Conservation (phyloP, 2,113 vertebrate species). For the Sinocyclocheilus grahami region DNA sequence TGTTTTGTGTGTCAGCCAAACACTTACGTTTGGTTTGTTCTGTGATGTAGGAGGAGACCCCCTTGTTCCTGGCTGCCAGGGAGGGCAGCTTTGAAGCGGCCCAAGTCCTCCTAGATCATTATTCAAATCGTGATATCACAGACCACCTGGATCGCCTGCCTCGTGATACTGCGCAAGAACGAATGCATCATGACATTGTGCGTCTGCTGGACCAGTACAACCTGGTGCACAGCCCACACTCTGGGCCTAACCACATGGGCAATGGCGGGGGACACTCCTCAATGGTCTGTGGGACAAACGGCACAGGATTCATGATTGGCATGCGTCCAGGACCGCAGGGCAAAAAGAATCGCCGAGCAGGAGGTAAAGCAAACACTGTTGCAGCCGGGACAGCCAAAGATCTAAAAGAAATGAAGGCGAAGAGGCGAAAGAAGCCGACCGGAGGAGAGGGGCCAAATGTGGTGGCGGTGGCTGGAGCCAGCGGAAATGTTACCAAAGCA, state of each 20-base stretch:
- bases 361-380: slow-evolving; percentile 77
- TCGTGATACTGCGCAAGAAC: slow-evolving; percentile 90
- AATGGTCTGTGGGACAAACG: slow-evolving; percentile 83
- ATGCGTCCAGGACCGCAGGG: slow-evolving; percentile 84
- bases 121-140: slow-evolving; percentile 93
- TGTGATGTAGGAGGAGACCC: slow-evolving; percentile 86
- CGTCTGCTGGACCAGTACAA: slow-evolving; percentile 95
- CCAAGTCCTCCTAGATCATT: slow-evolving; percentile 91
- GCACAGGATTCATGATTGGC: slow-evolving; percentile 80
- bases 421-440: slow-evolving; percentile 79
- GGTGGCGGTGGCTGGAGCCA: slow-evolving; percentile 64
- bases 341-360: slow-evolving; percentile 86
- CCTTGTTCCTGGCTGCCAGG: slow-evolving; percentile 89
- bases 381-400: slow-evolving; percentile 84
- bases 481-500: slow-evolving; percentile 69
- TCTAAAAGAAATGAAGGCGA: slow-evolving; percentile 83
- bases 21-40: background rate
- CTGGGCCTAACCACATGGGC: slow-evolving; percentile 80
- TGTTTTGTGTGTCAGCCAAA: background rate
- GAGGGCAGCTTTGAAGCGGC: slow-evolving; percentile 93
- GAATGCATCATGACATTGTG: slow-evolving; percentile 96
- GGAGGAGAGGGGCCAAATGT: slow-evolving; percentile 74
- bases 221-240: slow-evolving; percentile 85
- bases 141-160: slow-evolving; percentile 94
- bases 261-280: slow-evolving; percentile 81